Evolutionary conservation across 2,113 vertebrate species (phyloP), one percentile per base, ranked within the genome.

Genomic region (Circaetus cinerascens): DNA sequence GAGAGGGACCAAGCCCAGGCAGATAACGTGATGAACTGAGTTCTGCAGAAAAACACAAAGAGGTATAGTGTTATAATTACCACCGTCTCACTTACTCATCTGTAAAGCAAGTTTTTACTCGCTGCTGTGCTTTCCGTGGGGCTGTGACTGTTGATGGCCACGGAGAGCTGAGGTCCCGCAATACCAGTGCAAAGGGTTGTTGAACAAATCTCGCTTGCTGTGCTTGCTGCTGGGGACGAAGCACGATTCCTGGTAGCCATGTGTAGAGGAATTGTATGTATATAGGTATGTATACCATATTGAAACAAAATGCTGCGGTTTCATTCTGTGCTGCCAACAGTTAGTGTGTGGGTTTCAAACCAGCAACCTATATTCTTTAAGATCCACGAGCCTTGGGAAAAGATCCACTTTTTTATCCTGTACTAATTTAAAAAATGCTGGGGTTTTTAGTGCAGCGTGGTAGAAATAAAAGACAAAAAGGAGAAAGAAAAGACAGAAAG

Each of bases 41-140:
- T 93, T 96, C 80, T 95, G 50, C 57, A 72, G 74, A 69, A 93
- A 38, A 91, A 69, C 4, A 3, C n/a, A 10, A 45, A 60, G 83
- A 86, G 12, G 2, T 76, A 3, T 40, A 68, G 23, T 38, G 38
- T 87, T 85, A 17, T 18, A 78, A 82, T 90, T 87, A 75, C 41
- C 77, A 78, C 41, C 9, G 0, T 75, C 73, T 91, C 88, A 92
- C 45, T 93, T 96, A 95, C 77, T 96, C 86, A 95, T 94, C 89
- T 90, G 57, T 34, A 91, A 88, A 91, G 91, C 69, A 79, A 78
- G 86, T 69, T 93, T 76, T 96, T 76, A 79, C 53, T 95, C 0
- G 1, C 60, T 8, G 3, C 48, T 76, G 12, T 84, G 74, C 51
- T 79, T 84, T 45, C 36, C 1, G 0, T 76, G 74, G 22, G 36